phyloP scores from a whole-genome alignment of 1,140 invertebrate species.

The Drusus annulatus region DNA sequence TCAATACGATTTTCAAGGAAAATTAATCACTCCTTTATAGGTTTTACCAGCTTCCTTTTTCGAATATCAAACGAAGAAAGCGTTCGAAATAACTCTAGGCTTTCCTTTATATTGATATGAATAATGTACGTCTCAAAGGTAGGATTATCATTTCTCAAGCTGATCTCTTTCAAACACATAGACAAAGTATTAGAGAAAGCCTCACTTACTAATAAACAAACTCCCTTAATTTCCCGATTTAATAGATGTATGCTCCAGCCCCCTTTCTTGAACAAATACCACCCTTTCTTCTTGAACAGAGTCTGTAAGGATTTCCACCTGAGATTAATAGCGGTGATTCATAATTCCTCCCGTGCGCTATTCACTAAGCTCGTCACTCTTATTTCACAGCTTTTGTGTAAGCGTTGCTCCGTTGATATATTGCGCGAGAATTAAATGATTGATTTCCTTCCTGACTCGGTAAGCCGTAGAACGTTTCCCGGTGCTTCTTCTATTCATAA shows the following conservation, averaged over 20 bases:
- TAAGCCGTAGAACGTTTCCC: not conserved
- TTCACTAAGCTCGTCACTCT: not conserved
- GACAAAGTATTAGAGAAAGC: too few species aligned
- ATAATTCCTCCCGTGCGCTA: conserved; percentile 9
- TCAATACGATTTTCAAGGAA: too few species aligned
- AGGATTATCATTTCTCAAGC: too few species aligned
- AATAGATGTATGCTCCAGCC: not conserved
- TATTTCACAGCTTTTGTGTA: not conserved
- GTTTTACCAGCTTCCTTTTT: too few species aligned
- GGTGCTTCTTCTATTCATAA: conserved; percentile 2
- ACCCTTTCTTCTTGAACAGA: conserved; percentile 5
- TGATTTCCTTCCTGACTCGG: conserved; percentile 10
- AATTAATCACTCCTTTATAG: too few species aligned
- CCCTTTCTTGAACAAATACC: too few species aligned
- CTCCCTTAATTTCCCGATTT: not conserved
- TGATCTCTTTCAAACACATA: too few species aligned
- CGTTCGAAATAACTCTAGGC: too few species aligned
- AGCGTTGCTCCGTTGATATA: conserved; percentile 7
- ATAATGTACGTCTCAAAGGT: too few species aligned
- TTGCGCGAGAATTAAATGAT: conserved; percentile 16
- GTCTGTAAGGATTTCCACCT: conserved; percentile 17
- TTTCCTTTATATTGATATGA: too few species aligned
- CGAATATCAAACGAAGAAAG: too few species aligned
- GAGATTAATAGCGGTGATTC: conserved; percentile 34
- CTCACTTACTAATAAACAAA: too few species aligned